A percentile compares a stretch with the other conserved stretches of the same genome.
These are phyloP conservation scores for Oreochromis aureus DNA, from an alignment of 2,113 vertebrate species.

Conservation along the genomic window DNA sequence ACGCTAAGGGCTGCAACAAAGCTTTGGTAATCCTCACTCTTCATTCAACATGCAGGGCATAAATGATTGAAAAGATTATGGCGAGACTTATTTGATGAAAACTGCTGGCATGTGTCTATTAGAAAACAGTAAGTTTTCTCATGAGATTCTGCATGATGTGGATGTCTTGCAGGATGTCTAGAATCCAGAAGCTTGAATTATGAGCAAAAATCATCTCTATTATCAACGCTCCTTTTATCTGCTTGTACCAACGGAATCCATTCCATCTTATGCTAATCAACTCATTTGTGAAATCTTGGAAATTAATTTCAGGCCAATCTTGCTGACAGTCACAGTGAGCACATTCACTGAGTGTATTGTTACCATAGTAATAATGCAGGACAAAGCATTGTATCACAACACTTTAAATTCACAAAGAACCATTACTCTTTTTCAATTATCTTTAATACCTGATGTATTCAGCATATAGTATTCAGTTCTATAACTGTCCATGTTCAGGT, in stretches of 20 bases:
- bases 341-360: constrained; percentile 39
- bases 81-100: constrained; percentile 30
- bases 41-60: constrained; percentile 41
- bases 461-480: background rate
- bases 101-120: background rate
- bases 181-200: background rate
- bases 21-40: constrained; percentile 28
- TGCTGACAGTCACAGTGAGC: constrained; percentile 50
- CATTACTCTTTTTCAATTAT: constrained; percentile 1
- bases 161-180: background rate
- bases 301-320: constrained; percentile 54
- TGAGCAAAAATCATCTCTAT: constrained; percentile 33
- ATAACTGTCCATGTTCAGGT: background rate
- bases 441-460: constrained; percentile 13
- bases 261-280: constrained; percentile 47
- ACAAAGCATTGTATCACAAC: background rate
- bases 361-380: constrained; percentile 32
- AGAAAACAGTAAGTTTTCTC: background rate
- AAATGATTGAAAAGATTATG: constrained; percentile 53
- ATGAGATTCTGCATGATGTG: background rate
- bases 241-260: constrained; percentile 20
- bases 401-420: constrained; percentile 26
- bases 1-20: constrained; percentile 29
- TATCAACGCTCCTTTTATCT: constrained; percentile 38
- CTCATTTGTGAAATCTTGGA: constrained; percentile 43